Conservation (phyloP, 2,888 invertebrate genomes). For the Brenthis ino region DNA sequence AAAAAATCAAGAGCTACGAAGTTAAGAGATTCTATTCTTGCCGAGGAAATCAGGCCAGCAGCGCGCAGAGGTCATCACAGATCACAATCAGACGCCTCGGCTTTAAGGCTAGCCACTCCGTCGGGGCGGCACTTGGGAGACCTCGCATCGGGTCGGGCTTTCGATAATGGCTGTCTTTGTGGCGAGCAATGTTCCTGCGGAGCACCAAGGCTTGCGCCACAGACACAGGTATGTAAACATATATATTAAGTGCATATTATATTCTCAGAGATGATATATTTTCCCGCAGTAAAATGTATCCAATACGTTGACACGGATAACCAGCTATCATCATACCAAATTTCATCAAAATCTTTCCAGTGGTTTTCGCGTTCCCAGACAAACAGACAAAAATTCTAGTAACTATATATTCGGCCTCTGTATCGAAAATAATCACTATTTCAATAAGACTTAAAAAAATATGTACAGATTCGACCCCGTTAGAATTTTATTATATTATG, state of each 20-base stretch:
- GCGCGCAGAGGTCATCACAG: slow-evolving; percentile 82
- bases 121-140: slow-evolving; percentile 91
- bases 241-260: background rate
- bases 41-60: slow-evolving; percentile 75
- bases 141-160: slow-evolving; percentile 95
- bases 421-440: too few relatives aligned
- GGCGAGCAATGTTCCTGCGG: slow-evolving; percentile 87
- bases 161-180: slow-evolving; percentile 97
- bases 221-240: slow-evolving; percentile 63
- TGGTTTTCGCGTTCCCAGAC: too few relatives aligned
- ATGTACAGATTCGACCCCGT: too few relatives aligned
- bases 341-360: too few relatives aligned
- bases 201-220: slow-evolving; percentile 75
- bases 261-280: too few relatives aligned
- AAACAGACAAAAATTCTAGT: too few relatives aligned
- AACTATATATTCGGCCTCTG: too few relatives aligned
- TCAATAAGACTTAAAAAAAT: too few relatives aligned
- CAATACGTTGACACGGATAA: too few relatives aligned
- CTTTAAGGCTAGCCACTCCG: slow-evolving; percentile 79
- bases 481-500: too few relatives aligned
- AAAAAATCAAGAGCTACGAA: slow-evolving; percentile 70
- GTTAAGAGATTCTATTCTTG: slow-evolving; percentile 70
- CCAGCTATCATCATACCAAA: too few relatives aligned
- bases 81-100: slow-evolving; percentile 91
- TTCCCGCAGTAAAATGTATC: too few relatives aligned